phyloP scores from a whole-genome alignment of 2,888 invertebrate species.

The Luperina nickerlii region DNA sequence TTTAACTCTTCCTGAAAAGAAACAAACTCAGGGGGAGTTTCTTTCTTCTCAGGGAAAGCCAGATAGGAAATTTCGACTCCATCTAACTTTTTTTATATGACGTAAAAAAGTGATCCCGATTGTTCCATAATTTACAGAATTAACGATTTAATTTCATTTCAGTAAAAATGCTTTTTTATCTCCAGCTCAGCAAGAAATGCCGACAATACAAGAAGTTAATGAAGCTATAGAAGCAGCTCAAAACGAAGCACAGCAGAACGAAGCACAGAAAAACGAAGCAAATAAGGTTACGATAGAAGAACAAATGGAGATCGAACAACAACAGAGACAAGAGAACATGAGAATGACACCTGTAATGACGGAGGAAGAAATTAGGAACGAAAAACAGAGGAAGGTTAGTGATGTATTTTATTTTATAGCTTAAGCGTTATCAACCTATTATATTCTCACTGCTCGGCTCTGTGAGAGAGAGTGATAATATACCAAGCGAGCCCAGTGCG shows the following conservation, averaged over 20 bases:
- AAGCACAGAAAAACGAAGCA: slow-evolving; percentile 23
- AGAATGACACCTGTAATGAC: slow-evolving; percentile 37
- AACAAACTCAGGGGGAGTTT: too few species aligned
- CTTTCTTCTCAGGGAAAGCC: too few species aligned
- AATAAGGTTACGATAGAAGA: slow-evolving; percentile 50
- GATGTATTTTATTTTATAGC: background rate
- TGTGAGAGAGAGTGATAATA: background rate
- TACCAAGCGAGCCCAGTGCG: background rate
- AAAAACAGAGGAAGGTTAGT: slow-evolving; percentile 83
- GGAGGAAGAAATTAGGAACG: slow-evolving; percentile 78
- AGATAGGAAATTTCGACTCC: too few species aligned
- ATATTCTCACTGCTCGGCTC: background rate
- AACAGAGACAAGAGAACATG: slow-evolving; percentile 22
- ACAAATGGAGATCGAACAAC: slow-evolving; percentile 64
- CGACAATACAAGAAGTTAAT: slow-evolving; percentile 52
- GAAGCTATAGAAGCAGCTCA: slow-evolving; percentile 35
- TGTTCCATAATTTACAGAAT: too few species aligned
- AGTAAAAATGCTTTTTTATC: background rate
- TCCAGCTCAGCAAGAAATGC: slow-evolving; percentile 48
- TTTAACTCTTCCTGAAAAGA: too few species aligned
- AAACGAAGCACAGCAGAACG: slow-evolving; percentile 26
- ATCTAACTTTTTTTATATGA: too few species aligned
- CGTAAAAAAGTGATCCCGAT: too few species aligned
- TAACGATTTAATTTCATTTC: too few species aligned
- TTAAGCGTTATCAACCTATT: background rate